These are phyloP conservation scores for Phasianus colchicus DNA, from an alignment of 2,113 vertebrate genomes.

Conservation along the genomic window DNA sequence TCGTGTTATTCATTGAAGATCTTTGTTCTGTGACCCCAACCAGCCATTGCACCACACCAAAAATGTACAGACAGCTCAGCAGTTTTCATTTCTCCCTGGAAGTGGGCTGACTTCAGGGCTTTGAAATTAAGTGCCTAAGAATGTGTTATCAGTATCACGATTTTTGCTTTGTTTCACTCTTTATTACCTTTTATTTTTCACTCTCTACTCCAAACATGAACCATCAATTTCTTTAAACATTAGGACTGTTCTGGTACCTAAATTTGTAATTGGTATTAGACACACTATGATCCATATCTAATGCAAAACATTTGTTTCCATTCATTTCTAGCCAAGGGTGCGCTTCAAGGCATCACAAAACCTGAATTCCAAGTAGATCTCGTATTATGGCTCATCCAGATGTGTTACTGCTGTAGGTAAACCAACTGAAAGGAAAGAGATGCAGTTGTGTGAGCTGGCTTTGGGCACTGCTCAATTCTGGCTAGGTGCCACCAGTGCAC, in stretches of 20 bases:
- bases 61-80: constrained; percentile 14
- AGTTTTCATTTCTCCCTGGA: not conserved
- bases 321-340: not conserved
- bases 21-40: constrained; percentile 45
- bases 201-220: not conserved
- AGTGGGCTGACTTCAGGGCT: not conserved
- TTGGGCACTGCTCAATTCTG: not conserved
- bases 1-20: not conserved
- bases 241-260: not conserved
- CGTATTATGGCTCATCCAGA: not conserved
- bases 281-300: not conserved
- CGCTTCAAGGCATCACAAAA: not conserved
- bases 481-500: not conserved
- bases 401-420: too few species aligned
- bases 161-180: not conserved
- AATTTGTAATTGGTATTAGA: not conserved
- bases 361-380: not conserved
- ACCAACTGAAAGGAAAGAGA: not conserved
- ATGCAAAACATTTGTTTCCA: not conserved
- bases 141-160: not conserved
- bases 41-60: not conserved
- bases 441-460: not conserved
- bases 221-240: not conserved
- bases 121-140: not conserved
- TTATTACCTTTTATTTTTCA: not conserved